These are phyloP conservation scores for Ceyx cyanopectus DNA, from an alignment of 2,113 vertebrate genomes.

Conservation along the genomic window DNA sequence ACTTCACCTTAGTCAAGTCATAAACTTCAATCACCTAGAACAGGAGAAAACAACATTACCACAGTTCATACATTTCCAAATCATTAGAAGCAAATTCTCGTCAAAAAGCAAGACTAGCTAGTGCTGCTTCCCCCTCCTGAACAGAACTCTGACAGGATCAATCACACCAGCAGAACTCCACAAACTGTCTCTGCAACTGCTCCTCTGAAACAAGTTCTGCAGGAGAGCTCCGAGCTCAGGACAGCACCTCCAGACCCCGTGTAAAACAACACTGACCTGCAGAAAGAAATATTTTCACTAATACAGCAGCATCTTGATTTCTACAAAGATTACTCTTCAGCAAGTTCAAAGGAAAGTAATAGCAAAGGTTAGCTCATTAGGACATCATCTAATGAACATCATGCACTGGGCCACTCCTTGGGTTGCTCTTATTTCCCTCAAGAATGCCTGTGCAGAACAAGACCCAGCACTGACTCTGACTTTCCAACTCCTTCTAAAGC, in stretches of 20 bases:
- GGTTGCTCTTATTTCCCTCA: not conserved
- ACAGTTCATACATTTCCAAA: not conserved
- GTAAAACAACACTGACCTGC: not conserved
- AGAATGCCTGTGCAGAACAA: not conserved
- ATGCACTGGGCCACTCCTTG: not conserved
- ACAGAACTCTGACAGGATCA: not conserved
- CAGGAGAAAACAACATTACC: conserved; percentile 26
- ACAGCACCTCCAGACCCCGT: fast-evolving
- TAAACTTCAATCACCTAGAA: conserved; percentile 98
- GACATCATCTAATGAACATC: not conserved
- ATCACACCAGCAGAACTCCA: not conserved
- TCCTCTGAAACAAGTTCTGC: not conserved
- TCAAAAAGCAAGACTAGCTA: not conserved
- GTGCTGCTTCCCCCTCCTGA: not conserved
- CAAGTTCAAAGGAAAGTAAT: not conserved
- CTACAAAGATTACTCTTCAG: not conserved
- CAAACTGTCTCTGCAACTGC: not conserved
- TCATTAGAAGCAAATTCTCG: not conserved
- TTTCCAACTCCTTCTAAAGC: not conserved
- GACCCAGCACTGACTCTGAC: not conserved
- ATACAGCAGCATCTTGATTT: not conserved
- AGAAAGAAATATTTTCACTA: not conserved
- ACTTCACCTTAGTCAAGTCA: conserved; percentile 98
- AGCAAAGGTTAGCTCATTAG: not conserved
- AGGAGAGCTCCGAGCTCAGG: not conserved